These are phyloP conservation scores for Uria lomvia DNA, from an alignment of 2,113 vertebrate species.

Conservation along the genomic window DNA sequence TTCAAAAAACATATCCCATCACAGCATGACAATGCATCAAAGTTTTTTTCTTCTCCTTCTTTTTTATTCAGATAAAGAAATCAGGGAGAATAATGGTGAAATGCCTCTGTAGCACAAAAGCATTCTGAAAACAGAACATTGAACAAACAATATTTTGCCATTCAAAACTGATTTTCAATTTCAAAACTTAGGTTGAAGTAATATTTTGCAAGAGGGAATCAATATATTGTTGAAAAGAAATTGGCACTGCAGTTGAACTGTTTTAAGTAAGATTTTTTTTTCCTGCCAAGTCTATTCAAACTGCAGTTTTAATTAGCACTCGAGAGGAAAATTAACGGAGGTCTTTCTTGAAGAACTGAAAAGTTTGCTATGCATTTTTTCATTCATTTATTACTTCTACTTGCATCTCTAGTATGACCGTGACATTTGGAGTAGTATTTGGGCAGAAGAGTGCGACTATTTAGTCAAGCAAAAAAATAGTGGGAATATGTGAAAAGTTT, in stretches of 20 bases:
- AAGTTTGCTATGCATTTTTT: neutral
- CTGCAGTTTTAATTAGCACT: neutral
- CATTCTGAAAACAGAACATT: constrained; percentile 49
- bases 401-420: neutral
- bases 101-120: constrained; percentile 42
- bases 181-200: neutral
- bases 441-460: neutral
- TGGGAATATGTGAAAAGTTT: neutral
- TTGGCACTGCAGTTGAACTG: neutral
- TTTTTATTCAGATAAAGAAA: constrained; percentile 66
- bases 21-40: constrained; percentile 70
- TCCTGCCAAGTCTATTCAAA: neutral
- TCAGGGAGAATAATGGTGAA: constrained; percentile 20
- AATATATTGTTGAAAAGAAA: constrained; percentile 3
- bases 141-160: constrained; percentile 35
- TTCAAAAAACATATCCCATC: constrained; percentile 73
- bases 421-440: neutral
- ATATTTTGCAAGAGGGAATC: neutral
- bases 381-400: neutral
- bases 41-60: constrained; percentile 15
- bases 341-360: neutral
- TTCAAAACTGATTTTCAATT: constrained; percentile 29
- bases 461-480: neutral
- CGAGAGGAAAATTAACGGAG: neutral
- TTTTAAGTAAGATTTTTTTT: neutral